Base-by-base conservation (phyloP, 2,888 invertebrate species). In the Nomada flava region DNA sequence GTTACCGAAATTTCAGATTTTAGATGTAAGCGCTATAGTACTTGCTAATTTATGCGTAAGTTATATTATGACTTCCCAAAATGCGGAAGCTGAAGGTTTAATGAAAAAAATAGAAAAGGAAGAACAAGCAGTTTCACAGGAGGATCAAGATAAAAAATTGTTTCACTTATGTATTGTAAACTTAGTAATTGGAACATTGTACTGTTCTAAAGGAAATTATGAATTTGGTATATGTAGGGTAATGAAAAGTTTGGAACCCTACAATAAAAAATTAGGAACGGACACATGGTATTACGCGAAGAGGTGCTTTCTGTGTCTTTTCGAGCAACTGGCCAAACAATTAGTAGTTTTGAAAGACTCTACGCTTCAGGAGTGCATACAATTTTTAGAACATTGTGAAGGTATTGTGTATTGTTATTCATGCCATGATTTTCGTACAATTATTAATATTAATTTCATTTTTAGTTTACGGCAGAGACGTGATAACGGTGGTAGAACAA, bases 281-380 rank as follows among this genome's bases (percentile, higher is more conserved):
- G 99, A 99, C 92, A 99, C 99, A 3, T 99, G 99, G 99, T 97
- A 98, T 93, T 99, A 99, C 93, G 98, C 99, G 1, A 99, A 99
- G 93, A 95, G 99, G 80, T 99, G 99, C 92, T 98, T 99, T 92
- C 94, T 99, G 76, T 98, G 98, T n/a, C 95, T 98, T 89, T 95
- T 98, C 77, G 98, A 98, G 94, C 98, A 98, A 93, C 95, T 98
- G 89, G 96, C 98, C 0, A 98, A 98, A 91, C 98, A 98, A 92
- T 96, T 98, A 94, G 97, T 98, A 76, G 97, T 97, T 65, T 95
- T 98, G 69, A 96, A 97, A 91, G 98, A 99, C 94, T 95, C 96
- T 36, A 97, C 98, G 44, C 95, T 98, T 79, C 96, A 97, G 89
- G 98, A 98, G 91, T 98, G 98, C 90, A 95, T 98, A 79, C 96